A percentile compares a stretch with the other conserved stretches of the same genome.
Evolutionary conservation across 2,797 vertebrate species (phyloP).

Genomic region (Sebastiscus tertius): DNA sequence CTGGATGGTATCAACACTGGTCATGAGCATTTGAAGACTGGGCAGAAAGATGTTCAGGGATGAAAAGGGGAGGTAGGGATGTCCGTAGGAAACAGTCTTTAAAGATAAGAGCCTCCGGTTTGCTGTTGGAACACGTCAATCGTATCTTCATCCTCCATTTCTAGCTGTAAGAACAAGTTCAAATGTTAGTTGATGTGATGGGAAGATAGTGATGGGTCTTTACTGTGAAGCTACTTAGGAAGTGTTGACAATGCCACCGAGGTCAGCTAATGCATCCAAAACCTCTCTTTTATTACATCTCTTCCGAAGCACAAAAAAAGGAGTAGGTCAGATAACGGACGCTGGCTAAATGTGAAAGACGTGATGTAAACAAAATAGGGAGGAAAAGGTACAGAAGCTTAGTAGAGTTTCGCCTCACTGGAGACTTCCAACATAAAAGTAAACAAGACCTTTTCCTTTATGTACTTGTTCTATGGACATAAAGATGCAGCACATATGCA

Average conservation of each 20-base stretch:
- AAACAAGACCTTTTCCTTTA: background rate
- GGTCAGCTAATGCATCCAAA: background rate
- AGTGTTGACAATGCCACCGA: background rate
- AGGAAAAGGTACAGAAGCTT: background rate
- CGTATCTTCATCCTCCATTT: conserved; percentile 96
- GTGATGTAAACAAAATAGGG: background rate
- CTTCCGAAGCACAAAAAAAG: background rate
- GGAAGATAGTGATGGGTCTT: background rate
- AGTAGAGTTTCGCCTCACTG: background rate
- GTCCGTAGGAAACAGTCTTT: conserved; percentile 71
- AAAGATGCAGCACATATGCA: background rate
- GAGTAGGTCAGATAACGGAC: background rate
- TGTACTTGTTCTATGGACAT: background rate
- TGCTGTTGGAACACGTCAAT: conserved; percentile 96
- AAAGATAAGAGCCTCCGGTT: conserved; percentile 86
- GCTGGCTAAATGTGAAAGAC: background rate
- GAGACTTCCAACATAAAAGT: background rate
- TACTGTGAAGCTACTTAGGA: background rate
- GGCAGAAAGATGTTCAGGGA: conserved; percentile 54
- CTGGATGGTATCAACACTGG: conserved; percentile 71
- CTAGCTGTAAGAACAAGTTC: conserved; percentile 82
- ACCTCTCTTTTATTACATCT: background rate
- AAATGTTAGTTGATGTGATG: conserved; percentile 1
- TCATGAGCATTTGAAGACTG: conserved; percentile 55
- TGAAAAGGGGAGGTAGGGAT: conserved; percentile 69